Conservation (phyloP, 2,888 invertebrate species). For the Xestobium rufovillosum region DNA sequence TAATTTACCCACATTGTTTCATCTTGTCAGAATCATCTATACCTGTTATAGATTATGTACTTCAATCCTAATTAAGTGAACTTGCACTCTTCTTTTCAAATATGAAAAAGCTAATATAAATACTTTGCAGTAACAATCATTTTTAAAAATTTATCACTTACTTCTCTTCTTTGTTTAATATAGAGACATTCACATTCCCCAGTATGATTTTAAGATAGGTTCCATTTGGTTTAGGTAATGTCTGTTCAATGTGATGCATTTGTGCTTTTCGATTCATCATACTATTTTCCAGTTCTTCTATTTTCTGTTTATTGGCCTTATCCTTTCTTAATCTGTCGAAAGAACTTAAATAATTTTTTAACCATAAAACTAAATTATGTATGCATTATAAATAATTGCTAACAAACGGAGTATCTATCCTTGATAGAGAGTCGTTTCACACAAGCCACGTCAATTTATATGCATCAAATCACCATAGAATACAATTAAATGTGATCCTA, state of each 20-base stretch:
- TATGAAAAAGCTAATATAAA: too few relatives aligned
- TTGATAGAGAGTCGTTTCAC: background rate
- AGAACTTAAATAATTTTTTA: conserved; percentile 3
- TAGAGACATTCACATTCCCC: conserved; percentile 96
- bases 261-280: conserved; percentile 78
- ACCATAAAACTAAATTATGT: conserved; percentile 6
- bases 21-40: too few relatives aligned
- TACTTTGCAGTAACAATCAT: too few relatives aligned
- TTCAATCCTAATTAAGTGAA: too few relatives aligned
- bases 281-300: conserved; percentile 63
- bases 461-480: too few relatives aligned
- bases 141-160: too few relatives aligned
- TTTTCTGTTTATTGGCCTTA: conserved; percentile 48
- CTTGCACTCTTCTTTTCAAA: too few relatives aligned
- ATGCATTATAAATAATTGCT: background rate
- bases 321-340: conserved; percentile 33
- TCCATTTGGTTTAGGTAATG: conserved; percentile 87
- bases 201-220: conserved; percentile 89
- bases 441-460: conserved; percentile 7
- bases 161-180: conserved; percentile 95
- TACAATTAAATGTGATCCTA: too few relatives aligned
- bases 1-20: too few relatives aligned
- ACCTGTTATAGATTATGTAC: too few relatives aligned
- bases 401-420: background rate
- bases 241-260: conserved; percentile 86